A percentile compares a stretch with the other conserved stretches of the same genome.
phyloP scores from a whole-genome alignment of 2,113 vertebrate species.

The Oxyura jamaicensis region DNA sequence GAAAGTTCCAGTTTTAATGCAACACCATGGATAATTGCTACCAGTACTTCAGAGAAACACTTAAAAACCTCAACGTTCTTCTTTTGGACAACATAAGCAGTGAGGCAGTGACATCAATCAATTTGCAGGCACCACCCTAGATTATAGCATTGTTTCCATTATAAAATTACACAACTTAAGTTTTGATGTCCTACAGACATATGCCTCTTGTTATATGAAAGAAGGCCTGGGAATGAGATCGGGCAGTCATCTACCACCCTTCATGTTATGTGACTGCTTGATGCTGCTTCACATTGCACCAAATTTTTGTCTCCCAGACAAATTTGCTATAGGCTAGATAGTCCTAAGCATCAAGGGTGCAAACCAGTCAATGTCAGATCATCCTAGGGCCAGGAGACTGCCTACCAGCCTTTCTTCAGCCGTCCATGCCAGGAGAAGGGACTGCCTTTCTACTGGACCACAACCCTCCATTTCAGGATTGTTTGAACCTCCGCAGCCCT shows the following conservation, averaged over 20 bases:
- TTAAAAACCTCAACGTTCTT: background rate
- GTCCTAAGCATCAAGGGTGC: background rate
- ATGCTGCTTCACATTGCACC: background rate
- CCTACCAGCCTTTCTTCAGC: background rate
- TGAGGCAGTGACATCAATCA: background rate
- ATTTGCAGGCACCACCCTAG: background rate
- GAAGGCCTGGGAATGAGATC: background rate
- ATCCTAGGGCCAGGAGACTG: background rate
- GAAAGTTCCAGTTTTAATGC: background rate
- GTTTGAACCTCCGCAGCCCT: background rate
- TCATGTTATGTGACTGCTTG: background rate
- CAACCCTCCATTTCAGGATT: background rate
- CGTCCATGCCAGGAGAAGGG: background rate
- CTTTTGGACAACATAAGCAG: background rate
- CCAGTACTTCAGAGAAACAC: background rate
- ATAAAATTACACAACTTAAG: background rate
- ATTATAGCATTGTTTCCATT: accelerated
- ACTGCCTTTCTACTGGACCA: background rate
- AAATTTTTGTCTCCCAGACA: background rate
- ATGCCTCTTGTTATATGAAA: background rate
- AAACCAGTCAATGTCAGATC: background rate
- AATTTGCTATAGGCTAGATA: background rate
- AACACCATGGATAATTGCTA: background rate
- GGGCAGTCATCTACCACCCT: background rate
- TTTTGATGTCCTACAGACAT: background rate